Evolutionary conservation across 1,140 invertebrate genomes (phyloP).

Genomic region (Vanessa atalanta): DNA sequence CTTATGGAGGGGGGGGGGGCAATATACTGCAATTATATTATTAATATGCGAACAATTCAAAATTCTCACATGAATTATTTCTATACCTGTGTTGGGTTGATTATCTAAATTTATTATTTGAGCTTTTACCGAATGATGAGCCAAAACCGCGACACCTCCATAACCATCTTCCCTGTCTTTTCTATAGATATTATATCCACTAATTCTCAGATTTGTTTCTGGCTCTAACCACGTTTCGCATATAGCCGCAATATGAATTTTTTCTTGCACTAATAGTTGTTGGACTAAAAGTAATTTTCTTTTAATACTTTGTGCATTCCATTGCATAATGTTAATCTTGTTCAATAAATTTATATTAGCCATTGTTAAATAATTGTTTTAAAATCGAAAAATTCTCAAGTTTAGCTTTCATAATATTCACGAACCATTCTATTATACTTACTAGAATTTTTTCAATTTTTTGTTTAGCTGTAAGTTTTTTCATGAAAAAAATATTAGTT

Average conservation of each 20-base stretch:
- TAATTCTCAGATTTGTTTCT: too few species aligned
- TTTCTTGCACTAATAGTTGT: constrained; percentile 20
- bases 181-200: too few species aligned
- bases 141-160: too few species aligned
- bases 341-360: background rate
- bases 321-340: constrained; percentile 16
- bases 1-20: constrained; percentile 25
- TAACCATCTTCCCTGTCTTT: too few species aligned
- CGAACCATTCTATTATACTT: background rate
- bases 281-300: constrained; percentile 6
- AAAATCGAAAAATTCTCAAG: background rate
- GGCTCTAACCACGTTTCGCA: too few species aligned
- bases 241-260: constrained; percentile 17
- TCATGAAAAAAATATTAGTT: background rate
- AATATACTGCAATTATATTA: constrained; percentile 40
- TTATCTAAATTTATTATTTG: background rate
- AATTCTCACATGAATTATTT: constrained; percentile 24
- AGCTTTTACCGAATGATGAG: constrained; percentile 9
- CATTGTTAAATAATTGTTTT: constrained; percentile 1
- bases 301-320: constrained; percentile 29
- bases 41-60: constrained; percentile 32
- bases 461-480: constrained; percentile 1
- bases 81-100: constrained; percentile 8
- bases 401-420: background rate
- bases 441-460: constrained; percentile 1